Conservation (phyloP, 1,140 invertebrate genomes). For the Andricus grossulariae region DNA sequence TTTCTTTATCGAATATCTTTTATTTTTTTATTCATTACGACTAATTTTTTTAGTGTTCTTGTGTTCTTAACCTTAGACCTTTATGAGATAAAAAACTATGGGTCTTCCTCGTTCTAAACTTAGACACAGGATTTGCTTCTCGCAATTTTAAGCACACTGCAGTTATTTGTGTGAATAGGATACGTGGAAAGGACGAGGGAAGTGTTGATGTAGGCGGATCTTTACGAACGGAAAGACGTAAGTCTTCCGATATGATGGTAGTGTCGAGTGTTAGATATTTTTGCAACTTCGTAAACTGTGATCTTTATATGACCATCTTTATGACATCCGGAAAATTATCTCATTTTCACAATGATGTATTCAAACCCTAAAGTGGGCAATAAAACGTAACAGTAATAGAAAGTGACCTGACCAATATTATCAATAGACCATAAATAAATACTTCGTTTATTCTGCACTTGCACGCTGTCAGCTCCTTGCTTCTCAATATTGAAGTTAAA, state of each 20-base stretch:
- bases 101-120: slow-evolving; percentile 71
- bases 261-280: slow-evolving; percentile 33
- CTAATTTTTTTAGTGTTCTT: slow-evolving; percentile 22
- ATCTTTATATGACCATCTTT: slow-evolving; percentile 26
- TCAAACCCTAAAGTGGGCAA: not conserved
- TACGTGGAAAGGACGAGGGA: slow-evolving; percentile 47
- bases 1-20: not conserved
- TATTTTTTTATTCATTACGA: not conserved
- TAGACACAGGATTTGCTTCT: slow-evolving; percentile 61
- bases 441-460: too few relatives aligned
- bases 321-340: slow-evolving; percentile 25
- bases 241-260: slow-evolving; percentile 35
- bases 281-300: slow-evolving; percentile 5
- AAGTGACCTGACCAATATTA: too few relatives aligned
- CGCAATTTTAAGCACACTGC: slow-evolving; percentile 42
- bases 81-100: slow-evolving; percentile 41
- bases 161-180: slow-evolving; percentile 53
- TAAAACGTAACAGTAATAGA: too few relatives aligned
- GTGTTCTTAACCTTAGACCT: slow-evolving; percentile 49
- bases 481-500: too few relatives aligned
- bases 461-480: too few relatives aligned
- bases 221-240: slow-evolving; percentile 37
- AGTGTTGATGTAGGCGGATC: slow-evolving; percentile 46
- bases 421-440: too few relatives aligned
- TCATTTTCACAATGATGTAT: slow-evolving; percentile 13